Percentiles rank a stretch among this genome's conserved stretches.
Conservation (phyloP, 2,113 vertebrate genomes). For the Periophthalmodon schlosseri region DNA sequence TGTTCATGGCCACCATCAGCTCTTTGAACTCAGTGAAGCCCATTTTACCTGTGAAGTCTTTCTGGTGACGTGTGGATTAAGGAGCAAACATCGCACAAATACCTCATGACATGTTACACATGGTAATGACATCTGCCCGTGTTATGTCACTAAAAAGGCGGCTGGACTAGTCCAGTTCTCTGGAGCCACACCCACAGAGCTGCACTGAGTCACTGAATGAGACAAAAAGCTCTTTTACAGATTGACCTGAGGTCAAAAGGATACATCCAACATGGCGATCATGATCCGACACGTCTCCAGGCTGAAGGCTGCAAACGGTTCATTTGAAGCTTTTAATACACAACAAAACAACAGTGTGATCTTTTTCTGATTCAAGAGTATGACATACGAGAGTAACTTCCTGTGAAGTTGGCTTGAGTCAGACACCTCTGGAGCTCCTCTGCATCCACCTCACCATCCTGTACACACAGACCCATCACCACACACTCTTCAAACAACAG, state of each 20-base stretch:
- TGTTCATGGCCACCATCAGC: slow-evolving; percentile 82
- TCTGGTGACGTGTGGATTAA: slow-evolving; percentile 78
- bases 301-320: slow-evolving; percentile 81
- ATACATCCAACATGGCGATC: slow-evolving; percentile 91
- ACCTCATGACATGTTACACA: background rate
- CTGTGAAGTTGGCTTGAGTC: slow-evolving; percentile 84
- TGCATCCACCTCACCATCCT: slow-evolving; percentile 87
- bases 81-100: background rate
- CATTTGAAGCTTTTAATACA: background rate
- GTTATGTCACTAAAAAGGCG: background rate
- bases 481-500: background rate
- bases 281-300: slow-evolving; percentile 89
- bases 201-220: background rate
- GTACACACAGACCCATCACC: background rate
- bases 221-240: background rate
- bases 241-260: slow-evolving; percentile 65
- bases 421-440: slow-evolving; percentile 88
- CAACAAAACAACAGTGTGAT: background rate
- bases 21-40: slow-evolving; percentile 93
- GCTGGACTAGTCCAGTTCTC: background rate
- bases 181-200: background rate
- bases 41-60: slow-evolving; percentile 88
- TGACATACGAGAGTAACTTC: slow-evolving; percentile 83
- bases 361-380: background rate
- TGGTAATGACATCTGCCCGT: background rate